Percentiles rank a stretch among this genome's conserved stretches.
Evolutionary conservation across 1,140 invertebrate genomes (phyloP).

Genomic region (Drosophila asahinai): DNA sequence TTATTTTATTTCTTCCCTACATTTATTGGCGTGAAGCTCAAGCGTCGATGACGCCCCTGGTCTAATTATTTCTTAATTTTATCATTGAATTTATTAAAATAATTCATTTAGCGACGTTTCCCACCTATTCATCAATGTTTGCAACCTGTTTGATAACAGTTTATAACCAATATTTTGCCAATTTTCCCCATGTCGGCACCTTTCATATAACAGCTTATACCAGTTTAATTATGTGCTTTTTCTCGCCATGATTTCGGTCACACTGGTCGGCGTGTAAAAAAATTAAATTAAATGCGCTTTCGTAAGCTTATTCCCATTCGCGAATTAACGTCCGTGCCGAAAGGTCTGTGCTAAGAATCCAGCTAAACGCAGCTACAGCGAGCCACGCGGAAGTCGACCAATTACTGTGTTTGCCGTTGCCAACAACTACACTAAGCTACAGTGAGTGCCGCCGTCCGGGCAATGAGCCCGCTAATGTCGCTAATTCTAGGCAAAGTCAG

Average conservation of each 20-base stretch:
- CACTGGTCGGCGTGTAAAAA: not conserved
- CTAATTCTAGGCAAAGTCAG: conserved; percentile 67
- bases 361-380: conserved; percentile 4
- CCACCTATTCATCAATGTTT: too few species aligned
- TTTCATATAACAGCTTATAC: not conserved
- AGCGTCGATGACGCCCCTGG: too few species aligned
- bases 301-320: conserved; percentile 7
- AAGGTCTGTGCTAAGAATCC: conserved; percentile 9
- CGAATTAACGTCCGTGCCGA: conserved; percentile 8
- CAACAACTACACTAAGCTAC: conserved; percentile 22
- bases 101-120: too few species aligned
- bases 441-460: conserved; percentile 35
- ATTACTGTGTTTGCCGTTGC: conserved; percentile 19
- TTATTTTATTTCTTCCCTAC: too few species aligned
- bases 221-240: not conserved
- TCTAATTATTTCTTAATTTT: too few species aligned
- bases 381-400: conserved; percentile 36
- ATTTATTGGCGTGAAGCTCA: too few species aligned
- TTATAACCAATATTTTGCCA: not conserved
- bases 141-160: too few species aligned
- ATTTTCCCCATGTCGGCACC: not conserved
- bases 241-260: not conserved
- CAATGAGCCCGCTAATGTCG: conserved; percentile 55
- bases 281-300: conserved; percentile 12
- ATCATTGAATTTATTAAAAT: too few species aligned